Evolutionary conservation across 2,888 invertebrate species (phyloP).

Genomic region (Melitaea athalia): DNA sequence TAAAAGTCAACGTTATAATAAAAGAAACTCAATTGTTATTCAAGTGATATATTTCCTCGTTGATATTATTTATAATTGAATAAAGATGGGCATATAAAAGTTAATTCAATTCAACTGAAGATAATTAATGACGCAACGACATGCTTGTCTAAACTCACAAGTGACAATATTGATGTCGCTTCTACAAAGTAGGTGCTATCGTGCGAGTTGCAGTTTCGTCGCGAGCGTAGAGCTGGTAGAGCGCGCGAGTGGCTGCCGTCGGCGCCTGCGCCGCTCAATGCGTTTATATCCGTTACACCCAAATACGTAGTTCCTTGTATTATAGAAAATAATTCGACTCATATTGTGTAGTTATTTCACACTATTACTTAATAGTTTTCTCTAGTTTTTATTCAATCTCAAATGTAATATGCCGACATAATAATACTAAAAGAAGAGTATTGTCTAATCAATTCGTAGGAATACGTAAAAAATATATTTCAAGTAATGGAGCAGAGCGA

Average conservation of each 20-base stretch:
- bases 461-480: constrained; percentile 8
- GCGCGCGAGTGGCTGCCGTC: constrained; percentile 24
- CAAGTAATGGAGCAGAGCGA: constrained; percentile 50
- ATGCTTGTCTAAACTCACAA: constrained; percentile 35
- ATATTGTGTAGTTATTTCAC: constrained; percentile 6
- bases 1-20: too few species aligned
- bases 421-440: constrained; percentile 11
- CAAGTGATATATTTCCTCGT: neutral
- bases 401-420: constrained; percentile 12
- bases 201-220: constrained; percentile 44
- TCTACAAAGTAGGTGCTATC: constrained; percentile 51
- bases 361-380: constrained; percentile 7
- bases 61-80: constrained; percentile 2
- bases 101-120: constrained; percentile 46
- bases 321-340: constrained; percentile 6
- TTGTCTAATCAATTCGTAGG: constrained; percentile 10
- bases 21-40: too few species aligned
- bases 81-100: neutral
- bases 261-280: constrained; percentile 32
- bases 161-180: constrained; percentile 52
- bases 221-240: constrained; percentile 34
- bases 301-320: constrained; percentile 27
- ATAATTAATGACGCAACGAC: constrained; percentile 51
- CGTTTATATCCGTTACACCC: constrained; percentile 27
- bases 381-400: neutral